Percentiles rank a stretch among this genome's conserved stretches.
phyloP scores from a whole-genome alignment of 2,888 invertebrate species.

The Sphecodes monilicornis region DNA sequence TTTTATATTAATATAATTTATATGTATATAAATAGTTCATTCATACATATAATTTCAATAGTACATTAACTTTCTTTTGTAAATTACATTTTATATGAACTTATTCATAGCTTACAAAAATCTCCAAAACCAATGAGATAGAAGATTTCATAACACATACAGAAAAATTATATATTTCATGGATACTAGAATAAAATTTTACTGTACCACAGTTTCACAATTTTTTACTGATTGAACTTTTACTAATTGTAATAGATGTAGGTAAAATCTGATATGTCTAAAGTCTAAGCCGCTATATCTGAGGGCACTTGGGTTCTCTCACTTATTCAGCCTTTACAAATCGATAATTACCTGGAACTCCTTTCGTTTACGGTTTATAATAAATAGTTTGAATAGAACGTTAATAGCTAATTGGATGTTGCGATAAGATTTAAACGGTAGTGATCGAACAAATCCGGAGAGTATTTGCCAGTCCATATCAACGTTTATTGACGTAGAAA shows the following conservation, averaged over 20 bases:
- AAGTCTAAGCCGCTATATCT: not conserved
- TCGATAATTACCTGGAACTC: not conserved
- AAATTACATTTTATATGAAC: not conserved
- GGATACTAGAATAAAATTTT: not conserved
- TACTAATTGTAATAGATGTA: too few relatives aligned
- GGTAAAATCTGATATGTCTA: too few relatives aligned
- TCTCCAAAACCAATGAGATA: not conserved
- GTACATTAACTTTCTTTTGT: not conserved
- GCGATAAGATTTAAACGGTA: conserved; percentile 44
- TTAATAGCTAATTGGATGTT: conserved; percentile 42
- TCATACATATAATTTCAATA: too few relatives aligned
- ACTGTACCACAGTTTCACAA: not conserved
- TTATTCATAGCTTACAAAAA: not conserved
- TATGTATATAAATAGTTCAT: too few relatives aligned
- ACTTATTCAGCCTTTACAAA: not conserved
- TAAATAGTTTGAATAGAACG: not conserved
- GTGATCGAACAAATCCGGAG: conserved; percentile 49
- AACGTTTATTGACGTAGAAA: conserved; percentile 57
- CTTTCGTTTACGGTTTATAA: not conserved
- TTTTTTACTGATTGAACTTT: too few relatives aligned
- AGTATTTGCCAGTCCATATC: conserved; percentile 50
- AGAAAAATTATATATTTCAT: too few relatives aligned
- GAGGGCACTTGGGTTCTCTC: not conserved
- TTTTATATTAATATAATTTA: too few relatives aligned
- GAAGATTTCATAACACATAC: not conserved